Conservation (phyloP, 2,797 vertebrate species). For the Lateolabrax maculatus region DNA sequence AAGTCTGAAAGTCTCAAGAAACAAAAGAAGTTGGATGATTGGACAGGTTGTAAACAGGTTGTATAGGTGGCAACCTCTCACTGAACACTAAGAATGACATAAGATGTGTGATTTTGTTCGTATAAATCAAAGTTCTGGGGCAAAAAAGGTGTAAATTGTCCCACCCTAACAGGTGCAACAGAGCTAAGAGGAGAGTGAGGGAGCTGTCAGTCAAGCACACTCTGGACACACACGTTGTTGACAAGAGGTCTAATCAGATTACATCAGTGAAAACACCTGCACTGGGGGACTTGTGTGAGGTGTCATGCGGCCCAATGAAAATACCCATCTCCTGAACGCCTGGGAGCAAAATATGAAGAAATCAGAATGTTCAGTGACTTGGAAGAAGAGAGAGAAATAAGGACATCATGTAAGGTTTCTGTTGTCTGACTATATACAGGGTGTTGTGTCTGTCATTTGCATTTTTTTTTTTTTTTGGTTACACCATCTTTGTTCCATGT, state of each 20-base stretch:
- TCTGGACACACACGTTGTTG: not conserved
- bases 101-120: not conserved
- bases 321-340: not conserved
- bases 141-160: not conserved
- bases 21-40: not conserved
- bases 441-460: slow-evolving; percentile 26
- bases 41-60: not conserved
- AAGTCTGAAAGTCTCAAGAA: not conserved
- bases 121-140: not conserved
- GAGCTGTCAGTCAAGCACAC: not conserved
- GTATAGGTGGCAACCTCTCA: too few species aligned
- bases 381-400: slow-evolving; percentile 7
- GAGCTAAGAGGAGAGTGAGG: not conserved
- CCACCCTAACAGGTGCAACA: not conserved
- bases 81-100: not conserved
- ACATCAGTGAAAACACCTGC: not conserved
- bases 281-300: not conserved
- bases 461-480: slow-evolving; percentile 42
- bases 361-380: slow-evolving; percentile 1
- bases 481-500: slow-evolving; percentile 28
- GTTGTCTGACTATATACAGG: not conserved
- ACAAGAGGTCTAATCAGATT: not conserved
- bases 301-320: not conserved
- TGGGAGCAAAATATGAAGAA: not conserved
- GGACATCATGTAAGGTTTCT: slow-evolving; percentile 4